Conservation (phyloP, 2,888 invertebrate genomes). For the Pachliopta kotzebuea region DNA sequence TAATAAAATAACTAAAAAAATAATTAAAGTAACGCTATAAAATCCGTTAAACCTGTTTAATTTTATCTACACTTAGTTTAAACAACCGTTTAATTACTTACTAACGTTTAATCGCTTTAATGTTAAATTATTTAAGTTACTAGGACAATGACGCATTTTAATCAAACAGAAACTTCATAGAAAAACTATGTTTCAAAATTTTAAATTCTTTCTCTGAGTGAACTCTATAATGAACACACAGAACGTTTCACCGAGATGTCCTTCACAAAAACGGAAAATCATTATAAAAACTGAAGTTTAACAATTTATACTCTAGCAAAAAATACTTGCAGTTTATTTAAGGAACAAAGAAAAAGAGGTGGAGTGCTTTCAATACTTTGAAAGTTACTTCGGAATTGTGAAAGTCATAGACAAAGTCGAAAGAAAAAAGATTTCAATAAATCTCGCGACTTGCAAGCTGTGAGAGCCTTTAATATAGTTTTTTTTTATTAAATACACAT, state of each 20-base stretch:
- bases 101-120: too few relatives aligned
- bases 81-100: too few relatives aligned
- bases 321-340: slow-evolving; percentile 24
- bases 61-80: too few relatives aligned
- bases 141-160: too few relatives aligned
- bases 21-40: too few relatives aligned
- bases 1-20: too few relatives aligned
- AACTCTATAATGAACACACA: too few relatives aligned
- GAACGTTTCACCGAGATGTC: neutral
- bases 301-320: slow-evolving; percentile 5
- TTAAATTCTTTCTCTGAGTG: too few relatives aligned
- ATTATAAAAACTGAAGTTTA: slow-evolving; percentile 1
- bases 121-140: too few relatives aligned
- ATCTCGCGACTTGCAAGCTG: slow-evolving; percentile 22
- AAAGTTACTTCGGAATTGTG: slow-evolving; percentile 28
- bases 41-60: too few relatives aligned
- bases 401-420: slow-evolving; percentile 32
- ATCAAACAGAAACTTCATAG: too few relatives aligned
- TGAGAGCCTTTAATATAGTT: slow-evolving; percentile 13
- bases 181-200: too few relatives aligned
- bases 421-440: slow-evolving; percentile 34
- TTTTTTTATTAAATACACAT: neutral
- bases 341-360: slow-evolving; percentile 20
- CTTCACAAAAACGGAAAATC: neutral
- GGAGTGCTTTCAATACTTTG: slow-evolving; percentile 24